phyloP scores from a whole-genome alignment of 2,888 invertebrate species.

The Oscheius sp. region DNA sequence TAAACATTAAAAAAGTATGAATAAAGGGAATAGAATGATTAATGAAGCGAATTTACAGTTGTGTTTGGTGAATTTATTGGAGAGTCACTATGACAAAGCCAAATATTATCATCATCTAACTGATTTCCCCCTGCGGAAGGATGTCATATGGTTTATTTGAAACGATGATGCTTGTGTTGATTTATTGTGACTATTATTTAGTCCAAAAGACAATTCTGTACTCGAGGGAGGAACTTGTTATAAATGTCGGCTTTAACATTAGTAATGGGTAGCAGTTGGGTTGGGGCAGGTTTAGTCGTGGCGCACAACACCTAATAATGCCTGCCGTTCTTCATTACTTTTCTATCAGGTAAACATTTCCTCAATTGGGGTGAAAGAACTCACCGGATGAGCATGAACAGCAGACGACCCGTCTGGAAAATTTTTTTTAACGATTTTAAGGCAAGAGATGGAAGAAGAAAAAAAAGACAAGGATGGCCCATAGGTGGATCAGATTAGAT shows the following conservation, averaged over 20 bases:
- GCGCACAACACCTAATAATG: constrained; percentile 11
- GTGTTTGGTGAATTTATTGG: too few species aligned
- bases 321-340: neutral
- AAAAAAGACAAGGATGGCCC: constrained; percentile 5
- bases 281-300: constrained; percentile 3
- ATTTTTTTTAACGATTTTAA: neutral
- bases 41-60: too few species aligned
- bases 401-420: constrained; percentile 26
- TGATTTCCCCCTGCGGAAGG: neutral
- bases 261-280: neutral
- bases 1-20: too few species aligned
- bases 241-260: neutral
- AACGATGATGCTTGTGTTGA: neutral
- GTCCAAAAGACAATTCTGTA: neutral
- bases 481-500: neutral
- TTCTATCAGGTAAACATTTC: constrained; percentile 7
- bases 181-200: constrained; percentile 1
- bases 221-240: too few species aligned
- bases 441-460: neutral
- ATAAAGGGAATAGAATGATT: too few species aligned
- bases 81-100: too few species aligned
- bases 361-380: neutral
- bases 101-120: too few species aligned
- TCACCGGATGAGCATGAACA: constrained; percentile 26
- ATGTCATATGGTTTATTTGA: constrained; percentile 15